Conservation (phyloP, 1,140 invertebrate genomes). For the Heterodera schachtii region DNA sequence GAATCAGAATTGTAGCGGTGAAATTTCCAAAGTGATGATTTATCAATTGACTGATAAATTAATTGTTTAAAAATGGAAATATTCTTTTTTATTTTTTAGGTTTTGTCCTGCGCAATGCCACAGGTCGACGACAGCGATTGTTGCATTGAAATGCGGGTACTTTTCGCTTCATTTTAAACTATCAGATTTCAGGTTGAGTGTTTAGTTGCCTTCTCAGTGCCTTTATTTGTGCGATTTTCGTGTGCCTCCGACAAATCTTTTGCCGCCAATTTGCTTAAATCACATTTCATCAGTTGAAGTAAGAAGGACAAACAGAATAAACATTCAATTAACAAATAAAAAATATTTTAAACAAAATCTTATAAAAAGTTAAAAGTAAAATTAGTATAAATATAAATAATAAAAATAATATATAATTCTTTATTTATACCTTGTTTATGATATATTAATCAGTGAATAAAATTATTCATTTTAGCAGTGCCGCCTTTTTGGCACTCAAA, state of each 20-base stretch:
- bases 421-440: too few species aligned
- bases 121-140: constrained; percentile 26
- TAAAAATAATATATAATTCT: too few species aligned
- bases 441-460: not conserved
- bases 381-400: too few species aligned
- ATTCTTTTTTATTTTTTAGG: too few species aligned
- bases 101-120: constrained; percentile 27
- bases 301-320: not conserved
- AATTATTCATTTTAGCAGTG: constrained; percentile 5
- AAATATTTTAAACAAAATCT: not conserved
- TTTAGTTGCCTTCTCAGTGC: constrained; percentile 24
- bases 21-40: constrained; percentile 22
- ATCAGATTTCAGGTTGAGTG: not conserved
- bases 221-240: constrained; percentile 28
- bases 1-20: constrained; percentile 26
- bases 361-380: too few species aligned
- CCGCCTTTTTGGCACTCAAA: constrained; percentile 20
- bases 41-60: not conserved
- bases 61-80: too few species aligned
- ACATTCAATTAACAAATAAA: not conserved
- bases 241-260: constrained; percentile 7
- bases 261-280: constrained; percentile 16
- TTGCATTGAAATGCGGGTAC: constrained; percentile 20
- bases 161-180: not conserved
- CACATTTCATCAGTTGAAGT: constrained; percentile 15